Evolutionary conservation across 1,140 invertebrate genomes (phyloP).

Genomic region (Neodiprion lecontei): DNA sequence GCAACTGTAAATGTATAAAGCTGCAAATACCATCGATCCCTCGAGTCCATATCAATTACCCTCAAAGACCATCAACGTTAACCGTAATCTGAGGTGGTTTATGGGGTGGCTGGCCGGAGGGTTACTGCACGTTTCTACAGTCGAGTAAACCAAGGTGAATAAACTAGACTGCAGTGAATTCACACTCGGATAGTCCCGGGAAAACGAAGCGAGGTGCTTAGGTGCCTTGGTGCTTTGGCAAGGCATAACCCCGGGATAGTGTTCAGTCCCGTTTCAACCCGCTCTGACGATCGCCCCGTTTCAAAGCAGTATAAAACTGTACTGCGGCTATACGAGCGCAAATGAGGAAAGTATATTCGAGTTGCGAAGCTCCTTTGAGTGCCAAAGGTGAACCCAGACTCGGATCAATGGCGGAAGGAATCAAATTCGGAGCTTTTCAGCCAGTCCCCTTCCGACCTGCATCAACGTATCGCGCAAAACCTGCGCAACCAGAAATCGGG

Average conservation of each 20-base stretch:
- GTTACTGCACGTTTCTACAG: not conserved
- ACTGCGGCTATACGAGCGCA: not conserved
- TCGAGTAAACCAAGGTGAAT: not conserved
- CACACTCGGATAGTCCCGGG: constrained; percentile 1
- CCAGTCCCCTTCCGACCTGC: no score
- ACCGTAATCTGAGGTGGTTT: not conserved
- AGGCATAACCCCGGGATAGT: not conserved
- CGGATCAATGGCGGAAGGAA: not conserved
- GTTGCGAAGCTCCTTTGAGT: not conserved
- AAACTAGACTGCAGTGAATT: constrained; percentile 3
- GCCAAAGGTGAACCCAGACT: not conserved
- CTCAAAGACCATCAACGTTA: not conserved
- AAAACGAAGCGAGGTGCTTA: constrained; percentile 7
- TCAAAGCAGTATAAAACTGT: constrained; percentile 3
- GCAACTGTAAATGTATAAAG: no score
- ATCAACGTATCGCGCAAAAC: no score
- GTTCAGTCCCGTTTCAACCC: not conserved
- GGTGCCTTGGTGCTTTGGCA: constrained; percentile 1
- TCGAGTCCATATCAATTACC: no score
- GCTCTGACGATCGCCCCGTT: not conserved
- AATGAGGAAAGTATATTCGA: not conserved
- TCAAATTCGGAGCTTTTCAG: no score
- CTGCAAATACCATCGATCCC: no score
- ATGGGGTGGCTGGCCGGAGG: not conserved
- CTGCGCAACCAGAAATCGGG: no score